A percentile compares a stretch with the other conserved stretches of the same genome.
These are phyloP conservation scores for Paragorgia papillata DNA, from an alignment of 92 coral and sea anemone species.

Conservation along the genomic window DNA sequence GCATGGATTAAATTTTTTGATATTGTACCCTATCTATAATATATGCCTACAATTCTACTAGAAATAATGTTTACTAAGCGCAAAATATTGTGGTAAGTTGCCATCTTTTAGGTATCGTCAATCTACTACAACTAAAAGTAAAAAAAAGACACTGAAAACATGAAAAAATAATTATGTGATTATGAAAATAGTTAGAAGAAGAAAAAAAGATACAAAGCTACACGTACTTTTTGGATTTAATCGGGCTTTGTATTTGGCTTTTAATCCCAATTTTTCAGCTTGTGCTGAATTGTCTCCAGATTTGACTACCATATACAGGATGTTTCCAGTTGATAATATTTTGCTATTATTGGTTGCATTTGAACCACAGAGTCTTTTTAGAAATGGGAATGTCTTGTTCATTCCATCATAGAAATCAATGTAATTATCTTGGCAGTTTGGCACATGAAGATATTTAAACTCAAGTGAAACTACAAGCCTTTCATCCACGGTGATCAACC, in stretches of 20 bases:
- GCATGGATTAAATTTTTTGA: no score
- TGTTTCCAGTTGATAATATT: slow-evolving; percentile 16
- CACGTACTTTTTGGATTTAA: background rate
- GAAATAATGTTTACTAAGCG: no score
- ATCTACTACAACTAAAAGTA: no score
- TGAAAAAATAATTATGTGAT: background rate
- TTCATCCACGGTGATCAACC: slow-evolving; percentile 41
- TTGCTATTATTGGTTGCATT: background rate
- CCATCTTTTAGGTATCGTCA: no score
- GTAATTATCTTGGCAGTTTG: slow-evolving; percentile 15
- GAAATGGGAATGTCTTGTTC: background rate
- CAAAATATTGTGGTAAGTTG: no score
- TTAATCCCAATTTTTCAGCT: background rate
- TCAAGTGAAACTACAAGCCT: background rate
- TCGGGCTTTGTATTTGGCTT: background rate
- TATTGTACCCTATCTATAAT: no score
- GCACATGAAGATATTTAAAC: slow-evolving; percentile 2
- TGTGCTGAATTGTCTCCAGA: slow-evolving; percentile 25
- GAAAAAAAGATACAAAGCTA: background rate
- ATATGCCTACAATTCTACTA: no score
- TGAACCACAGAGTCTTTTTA: slow-evolving; percentile 9
- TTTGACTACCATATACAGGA: slow-evolving; percentile 15
- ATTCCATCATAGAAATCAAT: slow-evolving; percentile 27
- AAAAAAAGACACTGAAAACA: background rate
- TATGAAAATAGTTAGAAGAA: background rate